Evolutionary conservation across 2,113 vertebrate genomes (phyloP).

Genomic region (Hoplias malabaricus): DNA sequence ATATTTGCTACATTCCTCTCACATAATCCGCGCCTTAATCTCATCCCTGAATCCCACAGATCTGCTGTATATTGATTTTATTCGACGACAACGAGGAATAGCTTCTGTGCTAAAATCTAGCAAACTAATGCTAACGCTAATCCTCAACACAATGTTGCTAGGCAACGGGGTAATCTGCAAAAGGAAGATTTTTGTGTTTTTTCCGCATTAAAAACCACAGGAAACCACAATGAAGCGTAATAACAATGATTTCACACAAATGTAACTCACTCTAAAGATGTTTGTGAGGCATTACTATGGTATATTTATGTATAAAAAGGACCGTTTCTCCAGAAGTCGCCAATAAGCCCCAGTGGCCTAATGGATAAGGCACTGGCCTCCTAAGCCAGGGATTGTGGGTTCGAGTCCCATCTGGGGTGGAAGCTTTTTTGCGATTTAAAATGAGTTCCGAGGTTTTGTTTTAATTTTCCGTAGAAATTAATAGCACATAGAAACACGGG

Average conservation of each 20-base stretch:
- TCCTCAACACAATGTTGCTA: conserved; percentile 29
- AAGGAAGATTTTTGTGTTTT: background rate
- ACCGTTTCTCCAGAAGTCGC: rapidly evolving
- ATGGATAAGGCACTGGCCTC: conserved; percentile 82
- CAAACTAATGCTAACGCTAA: background rate
- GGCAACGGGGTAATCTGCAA: conserved; percentile 16
- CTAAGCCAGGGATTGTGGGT: conserved; percentile 57
- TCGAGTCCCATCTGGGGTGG: conserved; percentile 59
- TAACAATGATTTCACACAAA: too few species aligned
- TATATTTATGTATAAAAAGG: too few species aligned
- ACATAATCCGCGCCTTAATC: too few species aligned
- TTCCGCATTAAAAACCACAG: too few species aligned
- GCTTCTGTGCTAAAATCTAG: background rate
- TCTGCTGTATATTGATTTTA: too few species aligned
- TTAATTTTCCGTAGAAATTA: too few species aligned
- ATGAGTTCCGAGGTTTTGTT: too few species aligned
- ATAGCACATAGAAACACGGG: too few species aligned
- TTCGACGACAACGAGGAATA: background rate
- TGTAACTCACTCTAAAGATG: background rate
- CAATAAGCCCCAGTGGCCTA: conserved; percentile 77
- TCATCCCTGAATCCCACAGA: too few species aligned
- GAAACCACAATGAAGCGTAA: too few species aligned
- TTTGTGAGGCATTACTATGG: too few species aligned
- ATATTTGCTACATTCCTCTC: too few species aligned
- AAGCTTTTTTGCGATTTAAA: background rate